Conservation (phyloP, 2,888 invertebrate species). For the Elegia similella region DNA sequence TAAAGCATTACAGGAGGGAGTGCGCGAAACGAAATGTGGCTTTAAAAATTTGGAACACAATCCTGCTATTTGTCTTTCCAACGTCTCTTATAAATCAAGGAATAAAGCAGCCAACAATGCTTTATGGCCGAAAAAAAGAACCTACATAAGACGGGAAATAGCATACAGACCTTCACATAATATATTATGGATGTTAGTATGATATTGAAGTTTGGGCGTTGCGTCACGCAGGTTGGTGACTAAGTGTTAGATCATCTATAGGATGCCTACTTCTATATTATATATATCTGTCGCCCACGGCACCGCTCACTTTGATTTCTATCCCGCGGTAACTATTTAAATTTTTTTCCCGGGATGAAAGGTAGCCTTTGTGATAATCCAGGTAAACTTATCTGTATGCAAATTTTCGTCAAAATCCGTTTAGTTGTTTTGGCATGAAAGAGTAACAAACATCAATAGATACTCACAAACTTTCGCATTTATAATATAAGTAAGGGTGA, state of each 20-base stretch:
- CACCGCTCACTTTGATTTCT: too few relatives aligned
- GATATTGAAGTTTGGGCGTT: slow-evolving; percentile 45
- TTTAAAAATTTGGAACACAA: slow-evolving; percentile 91
- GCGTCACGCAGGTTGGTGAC: slow-evolving; percentile 25
- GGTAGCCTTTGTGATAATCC: too few relatives aligned
- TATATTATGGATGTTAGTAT: slow-evolving; percentile 74
- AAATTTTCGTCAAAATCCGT: too few relatives aligned
- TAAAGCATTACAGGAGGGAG: slow-evolving; percentile 69
- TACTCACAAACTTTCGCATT: too few relatives aligned
- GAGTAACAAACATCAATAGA: too few relatives aligned
- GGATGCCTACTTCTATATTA: too few relatives aligned
- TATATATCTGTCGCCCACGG: too few relatives aligned
- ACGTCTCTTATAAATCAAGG: slow-evolving; percentile 88
- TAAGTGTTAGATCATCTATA: neutral
- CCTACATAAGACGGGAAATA: slow-evolving; percentile 79
- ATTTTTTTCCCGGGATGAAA: too few relatives aligned
- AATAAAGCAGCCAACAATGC: slow-evolving; percentile 84
- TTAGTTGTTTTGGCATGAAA: too few relatives aligned
- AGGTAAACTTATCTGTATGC: too few relatives aligned
- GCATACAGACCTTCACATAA: slow-evolving; percentile 72
- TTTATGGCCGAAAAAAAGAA: slow-evolving; percentile 82
- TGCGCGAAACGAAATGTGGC: slow-evolving; percentile 87
- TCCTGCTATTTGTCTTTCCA: slow-evolving; percentile 89
- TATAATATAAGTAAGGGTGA: too few relatives aligned
- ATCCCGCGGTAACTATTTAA: too few relatives aligned